A percentile compares a stretch with the other conserved stretches of the same genome.
Evolutionary conservation across 2,113 vertebrate species (phyloP).

Genomic region (Cyanoderma ruficeps): DNA sequence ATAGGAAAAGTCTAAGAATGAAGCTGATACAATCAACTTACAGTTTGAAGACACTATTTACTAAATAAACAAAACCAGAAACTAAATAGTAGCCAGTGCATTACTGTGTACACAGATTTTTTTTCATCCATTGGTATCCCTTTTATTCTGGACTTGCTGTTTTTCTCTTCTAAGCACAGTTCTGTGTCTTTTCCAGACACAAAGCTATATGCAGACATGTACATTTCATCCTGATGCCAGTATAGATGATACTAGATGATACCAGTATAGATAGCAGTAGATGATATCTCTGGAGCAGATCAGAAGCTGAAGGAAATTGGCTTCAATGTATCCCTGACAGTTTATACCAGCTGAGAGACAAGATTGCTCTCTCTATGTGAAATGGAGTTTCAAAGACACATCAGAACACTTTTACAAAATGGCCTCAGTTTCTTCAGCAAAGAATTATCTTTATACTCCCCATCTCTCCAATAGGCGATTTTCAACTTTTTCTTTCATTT

Average conservation of each 20-base stretch:
- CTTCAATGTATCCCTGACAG: neutral
- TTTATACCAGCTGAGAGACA: constrained; percentile 45
- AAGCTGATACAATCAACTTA: neutral
- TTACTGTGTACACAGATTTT: neutral
- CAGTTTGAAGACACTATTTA: neutral
- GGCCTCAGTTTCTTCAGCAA: constrained; percentile 33
- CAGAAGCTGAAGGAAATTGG: constrained; percentile 34
- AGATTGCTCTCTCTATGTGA: constrained; percentile 22
- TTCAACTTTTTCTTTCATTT: constrained; percentile 39
- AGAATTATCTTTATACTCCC: constrained; percentile 11
- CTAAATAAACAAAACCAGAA: neutral
- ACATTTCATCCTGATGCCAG: neutral
- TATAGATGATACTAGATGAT: neutral
- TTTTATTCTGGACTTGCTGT: neutral
- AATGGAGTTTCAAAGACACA: constrained; percentile 34
- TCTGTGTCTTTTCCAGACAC: neutral
- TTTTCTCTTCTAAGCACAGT: neutral
- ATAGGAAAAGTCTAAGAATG: neutral
- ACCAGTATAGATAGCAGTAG: neutral
- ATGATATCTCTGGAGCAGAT: neutral
- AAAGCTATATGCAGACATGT: neutral
- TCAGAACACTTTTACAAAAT: constrained; percentile 6
- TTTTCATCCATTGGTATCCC: neutral
- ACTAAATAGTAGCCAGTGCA: neutral
- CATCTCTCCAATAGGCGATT: neutral